Evolutionary conservation across 2,113 vertebrate genomes (phyloP).

Genomic region (Hystrix cristata): DNA sequence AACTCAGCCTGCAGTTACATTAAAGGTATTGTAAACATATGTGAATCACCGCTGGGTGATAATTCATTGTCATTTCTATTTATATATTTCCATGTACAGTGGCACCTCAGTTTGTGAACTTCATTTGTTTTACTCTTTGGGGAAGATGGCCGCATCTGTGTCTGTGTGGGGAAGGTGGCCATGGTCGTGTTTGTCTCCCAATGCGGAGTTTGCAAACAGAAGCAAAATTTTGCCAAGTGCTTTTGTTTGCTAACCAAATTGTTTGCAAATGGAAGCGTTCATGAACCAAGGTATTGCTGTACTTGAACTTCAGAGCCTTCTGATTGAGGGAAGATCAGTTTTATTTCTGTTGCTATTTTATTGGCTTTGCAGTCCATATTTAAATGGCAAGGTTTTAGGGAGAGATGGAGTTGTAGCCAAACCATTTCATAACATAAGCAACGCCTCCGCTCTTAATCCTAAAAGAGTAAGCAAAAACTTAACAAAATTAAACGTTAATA

Average conservation of each 20-base stretch:
- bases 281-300: neutral
- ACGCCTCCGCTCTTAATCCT: neutral
- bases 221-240: neutral
- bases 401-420: neutral
- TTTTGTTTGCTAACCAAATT: neutral
- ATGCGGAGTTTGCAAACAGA: neutral
- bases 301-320: conserved; percentile 34
- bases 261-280: neutral
- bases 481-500: neutral
- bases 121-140: neutral
- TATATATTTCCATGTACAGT: neutral
- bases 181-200: neutral
- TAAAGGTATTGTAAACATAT: neutral
- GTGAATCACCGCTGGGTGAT: neutral
- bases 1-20: neutral
- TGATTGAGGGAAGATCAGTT: neutral
- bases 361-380: neutral
- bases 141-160: neutral
- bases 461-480: neutral
- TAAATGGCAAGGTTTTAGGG: neutral
- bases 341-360: conserved; percentile 9
- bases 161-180: neutral
- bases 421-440: neutral
- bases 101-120: neutral
- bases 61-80: conserved; percentile 23